Base-by-base conservation (phyloP, 2,113 vertebrate species). In the Geococcyx californianus region DNA sequence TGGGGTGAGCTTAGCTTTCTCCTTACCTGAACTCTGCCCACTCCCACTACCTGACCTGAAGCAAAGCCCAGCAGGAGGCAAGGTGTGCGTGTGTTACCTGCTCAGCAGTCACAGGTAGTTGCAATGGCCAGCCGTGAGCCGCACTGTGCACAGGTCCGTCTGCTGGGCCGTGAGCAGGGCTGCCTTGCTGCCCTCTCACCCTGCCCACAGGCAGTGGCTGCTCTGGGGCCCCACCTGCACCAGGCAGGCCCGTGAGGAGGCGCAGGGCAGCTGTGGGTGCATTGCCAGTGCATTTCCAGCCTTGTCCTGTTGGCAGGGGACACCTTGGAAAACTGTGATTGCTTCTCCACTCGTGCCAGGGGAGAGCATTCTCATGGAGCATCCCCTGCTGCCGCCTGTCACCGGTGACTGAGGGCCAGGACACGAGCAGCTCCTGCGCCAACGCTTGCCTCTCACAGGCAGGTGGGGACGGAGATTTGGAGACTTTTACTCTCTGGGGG, bases 371-470 rank as follows among this genome's bases (percentile, higher is more conserved):
- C 18, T 58, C 47, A 15, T 1, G 5, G 60, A 90, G 33, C 44
- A 31, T 44, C 11, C 16, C 21, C 31, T 23, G n/a, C 28, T 23
- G 40, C 55, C 8, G 3, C 34, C 40, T 47, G 58, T 25, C 29
- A 21, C 16, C 1, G 2, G n/a, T 20, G 52, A 38, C 40, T 3
- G 21, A 63, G 31, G 40, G 31, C 58, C 63, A 66, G 68, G 0
- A 0, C 31, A 60, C 0, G 0, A 56, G 86, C 23, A 18, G 23
- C 20, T 83, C 38, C 54, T 45, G 62, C 51, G 34, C 33, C 52
- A 59, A 34, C 1, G 0, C 5, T 51, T 3, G 5, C 21, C 20
- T 23, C 44, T 44, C 7, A 1, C 0, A 3, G 12, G 40, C 45
- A 31, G 26, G 33, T 52, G 60, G 28, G 21, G 11, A 21, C 13